Percentiles rank a stretch among this genome's conserved stretches.
phyloP scores from a whole-genome alignment of 2,888 invertebrate species.

The Mycalesis mineus region DNA sequence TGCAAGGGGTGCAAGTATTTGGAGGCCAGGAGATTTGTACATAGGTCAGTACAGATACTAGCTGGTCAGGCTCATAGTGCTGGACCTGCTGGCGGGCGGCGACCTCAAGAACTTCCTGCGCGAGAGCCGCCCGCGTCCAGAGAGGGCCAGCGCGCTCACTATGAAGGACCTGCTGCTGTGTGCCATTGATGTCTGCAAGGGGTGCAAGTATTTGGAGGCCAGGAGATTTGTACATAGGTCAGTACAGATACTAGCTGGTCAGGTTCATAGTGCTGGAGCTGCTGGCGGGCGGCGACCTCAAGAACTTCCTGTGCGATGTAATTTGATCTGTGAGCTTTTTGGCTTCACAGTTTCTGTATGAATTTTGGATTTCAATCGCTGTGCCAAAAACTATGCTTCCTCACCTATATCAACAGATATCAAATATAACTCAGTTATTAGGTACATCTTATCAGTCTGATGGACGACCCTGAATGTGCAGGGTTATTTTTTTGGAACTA shows the following conservation, averaged over 20 bases:
- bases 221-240: slow-evolving; percentile 94
- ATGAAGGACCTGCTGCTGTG: slow-evolving; percentile 94
- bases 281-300: slow-evolving; percentile 96
- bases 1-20: slow-evolving; percentile 97
- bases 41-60: slow-evolving; percentile 79
- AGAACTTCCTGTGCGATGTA: slow-evolving; percentile 97
- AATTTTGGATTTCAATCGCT: no score
- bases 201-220: slow-evolving; percentile 96
- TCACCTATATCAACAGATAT: no score
- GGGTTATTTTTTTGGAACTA: no score
- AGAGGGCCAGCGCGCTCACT: slow-evolving; percentile 82
- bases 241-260: slow-evolving; percentile 20
- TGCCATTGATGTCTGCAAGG: slow-evolving; percentile 94
- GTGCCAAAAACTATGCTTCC: no score
- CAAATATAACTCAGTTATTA: no score
- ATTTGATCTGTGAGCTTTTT: no score
- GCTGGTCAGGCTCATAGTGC: slow-evolving; percentile 86
- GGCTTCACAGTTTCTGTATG: no score
- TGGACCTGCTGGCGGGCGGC: slow-evolving; percentile 96
- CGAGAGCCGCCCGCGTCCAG: slow-evolving; percentile 92
- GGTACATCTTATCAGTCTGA: no score
- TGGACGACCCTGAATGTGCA: no score
- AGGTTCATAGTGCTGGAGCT: slow-evolving; percentile 95
- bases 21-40: slow-evolving; percentile 97
- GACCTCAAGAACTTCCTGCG: slow-evolving; percentile 97